Conservation (phyloP, 2,888 invertebrate genomes). For the Bruchidius siliquastri region DNA sequence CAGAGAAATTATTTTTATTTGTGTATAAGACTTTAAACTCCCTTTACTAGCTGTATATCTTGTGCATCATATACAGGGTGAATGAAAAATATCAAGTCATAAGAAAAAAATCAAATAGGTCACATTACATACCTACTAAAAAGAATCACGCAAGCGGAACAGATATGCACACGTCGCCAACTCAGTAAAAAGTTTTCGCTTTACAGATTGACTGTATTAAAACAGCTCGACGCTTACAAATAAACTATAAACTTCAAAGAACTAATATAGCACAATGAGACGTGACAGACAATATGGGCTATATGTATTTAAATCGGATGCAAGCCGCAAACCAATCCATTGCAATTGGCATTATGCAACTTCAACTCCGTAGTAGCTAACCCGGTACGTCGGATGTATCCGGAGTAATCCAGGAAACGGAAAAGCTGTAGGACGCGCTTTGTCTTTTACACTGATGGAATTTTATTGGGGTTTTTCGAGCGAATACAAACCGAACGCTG, state of each 20-base stretch:
- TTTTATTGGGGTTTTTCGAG: neutral
- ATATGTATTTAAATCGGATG: neutral
- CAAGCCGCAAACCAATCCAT: neutral
- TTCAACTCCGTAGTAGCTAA: neutral
- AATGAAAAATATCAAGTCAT: no score
- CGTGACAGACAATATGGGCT: neutral
- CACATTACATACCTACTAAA: no score
- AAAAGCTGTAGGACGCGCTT: neutral
- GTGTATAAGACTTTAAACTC: no score
- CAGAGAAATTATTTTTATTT: no score
- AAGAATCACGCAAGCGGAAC: no score
- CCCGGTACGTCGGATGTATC: neutral
- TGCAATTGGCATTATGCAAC: neutral
- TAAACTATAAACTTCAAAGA: neutral
- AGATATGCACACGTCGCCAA: no score
- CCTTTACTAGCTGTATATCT: no score
- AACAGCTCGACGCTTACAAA: no score
- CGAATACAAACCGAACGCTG: neutral
- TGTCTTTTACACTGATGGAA: neutral
- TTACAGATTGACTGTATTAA: no score
- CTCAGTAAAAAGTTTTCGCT: no score
- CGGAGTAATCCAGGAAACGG: neutral
- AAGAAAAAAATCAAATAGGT: no score
- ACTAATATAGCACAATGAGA: neutral
- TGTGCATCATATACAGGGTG: no score